phyloP scores from a whole-genome alignment of 2,888 invertebrate genomes.

The Volucella bombylans region DNA sequence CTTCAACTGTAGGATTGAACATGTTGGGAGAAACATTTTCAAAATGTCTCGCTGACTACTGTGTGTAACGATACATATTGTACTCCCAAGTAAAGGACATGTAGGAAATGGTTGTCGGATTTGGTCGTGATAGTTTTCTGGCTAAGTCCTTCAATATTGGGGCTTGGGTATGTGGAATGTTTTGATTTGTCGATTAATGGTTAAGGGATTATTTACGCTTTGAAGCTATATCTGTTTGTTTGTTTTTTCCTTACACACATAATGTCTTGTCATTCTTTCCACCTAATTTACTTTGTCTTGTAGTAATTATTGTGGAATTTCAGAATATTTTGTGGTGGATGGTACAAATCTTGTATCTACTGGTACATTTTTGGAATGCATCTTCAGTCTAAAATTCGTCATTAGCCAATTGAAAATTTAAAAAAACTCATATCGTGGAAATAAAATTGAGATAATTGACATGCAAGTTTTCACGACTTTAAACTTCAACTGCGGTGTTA shows the following conservation, averaged over 20 bases:
- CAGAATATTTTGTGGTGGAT: slow-evolving; percentile 43
- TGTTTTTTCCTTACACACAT: slow-evolving; percentile 34
- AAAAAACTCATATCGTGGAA: too few relatives aligned
- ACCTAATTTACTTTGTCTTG: slow-evolving; percentile 56
- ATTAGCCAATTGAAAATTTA: too few relatives aligned
- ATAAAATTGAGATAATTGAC: too few relatives aligned
- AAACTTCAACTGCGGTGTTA: too few relatives aligned
- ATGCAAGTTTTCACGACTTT: too few relatives aligned
- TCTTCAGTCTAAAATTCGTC: background rate
- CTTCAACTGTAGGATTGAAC: background rate
- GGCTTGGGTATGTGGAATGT: slow-evolving; percentile 39
- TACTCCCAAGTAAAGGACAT: background rate
- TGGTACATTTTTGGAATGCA: too few relatives aligned
- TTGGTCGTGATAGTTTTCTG: background rate
- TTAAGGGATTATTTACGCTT: slow-evolving; percentile 60
- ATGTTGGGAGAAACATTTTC: slow-evolving; percentile 17
- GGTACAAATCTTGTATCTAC: background rate
- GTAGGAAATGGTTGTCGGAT: slow-evolving; percentile 18
- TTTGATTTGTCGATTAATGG: slow-evolving; percentile 67
- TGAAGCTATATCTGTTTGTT: slow-evolving; percentile 47
- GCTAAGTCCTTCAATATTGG: background rate
- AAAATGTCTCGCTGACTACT: slow-evolving; percentile 13
- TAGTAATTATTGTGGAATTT: slow-evolving; percentile 60
- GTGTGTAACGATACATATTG: slow-evolving; percentile 11
- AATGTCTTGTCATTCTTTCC: slow-evolving; percentile 63